Evolutionary conservation across 2,113 vertebrate species (phyloP), one percentile per base, ranked within the genome.

Genomic region (Tenrec ecaudatus): DNA sequence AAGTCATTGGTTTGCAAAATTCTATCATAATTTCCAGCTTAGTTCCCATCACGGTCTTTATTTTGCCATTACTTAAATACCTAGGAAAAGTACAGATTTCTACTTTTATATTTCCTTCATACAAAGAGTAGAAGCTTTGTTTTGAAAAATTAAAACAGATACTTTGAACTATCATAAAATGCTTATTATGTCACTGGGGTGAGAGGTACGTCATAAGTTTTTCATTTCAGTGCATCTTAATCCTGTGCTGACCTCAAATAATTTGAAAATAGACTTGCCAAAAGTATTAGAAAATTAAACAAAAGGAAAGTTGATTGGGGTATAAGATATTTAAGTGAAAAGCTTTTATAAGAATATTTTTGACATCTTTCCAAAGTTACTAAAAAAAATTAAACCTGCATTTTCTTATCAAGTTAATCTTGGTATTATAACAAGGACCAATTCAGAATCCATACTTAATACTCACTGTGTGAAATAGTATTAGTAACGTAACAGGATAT

Each of bases 71-170:
- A 80, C 68, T 91, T 31, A 86, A 90, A 77, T 75, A 38, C 31
- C 31, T 23, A 40, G 82, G 15, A 60, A 82, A 84, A 91, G 58
- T 43, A 81, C 29, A 20, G 4, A 7, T 89, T 91, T 88, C 25
- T 10, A 71, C n/a, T 81, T 81, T 16, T 88, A 58, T 69, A 43
- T 86, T 93, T 95, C 78, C 22, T 87, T 95, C 23, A 87, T 77
- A 82, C 57, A 58, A 62, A 53, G 58, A 91, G 80, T 60, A 90
- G 33, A 92, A 89, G 88, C 33, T 88, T 86, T 69, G 5, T 92
- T 96, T 91, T 89, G 64, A 64, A 95, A 90, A 89, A 86, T 31
- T 82, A 57, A 90, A 76, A 90, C 20, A 89, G 31, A 90, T 17
- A 88, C 23, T 43, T 88, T 33, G 33, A 53, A 53, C 47, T 53